Conservation (phyloP, 2,888 invertebrate genomes). For the Doris montereyensis region DNA sequence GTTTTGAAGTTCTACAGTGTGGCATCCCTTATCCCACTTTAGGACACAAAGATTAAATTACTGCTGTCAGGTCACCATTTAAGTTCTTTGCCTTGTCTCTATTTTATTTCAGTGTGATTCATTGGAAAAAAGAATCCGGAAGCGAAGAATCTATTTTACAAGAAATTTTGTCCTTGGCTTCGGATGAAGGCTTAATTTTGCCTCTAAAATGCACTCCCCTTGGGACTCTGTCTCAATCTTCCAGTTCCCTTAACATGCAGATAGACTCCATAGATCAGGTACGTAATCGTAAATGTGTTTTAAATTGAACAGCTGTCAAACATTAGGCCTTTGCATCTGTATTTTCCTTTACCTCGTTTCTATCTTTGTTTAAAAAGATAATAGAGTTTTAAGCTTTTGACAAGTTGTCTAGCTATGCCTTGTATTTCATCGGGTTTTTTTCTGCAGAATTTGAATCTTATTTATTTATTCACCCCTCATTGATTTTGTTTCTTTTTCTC, state of each 20-base stretch:
- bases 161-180: constrained; percentile 62
- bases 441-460: too few relatives aligned
- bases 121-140: constrained; percentile 65
- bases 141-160: constrained; percentile 66
- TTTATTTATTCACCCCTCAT: too few relatives aligned
- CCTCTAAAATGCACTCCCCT: constrained; percentile 53
- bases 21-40: too few relatives aligned
- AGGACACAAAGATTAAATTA: too few relatives aligned
- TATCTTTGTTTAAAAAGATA: not conserved
- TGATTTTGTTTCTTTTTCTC: too few relatives aligned
- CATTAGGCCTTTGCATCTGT: not conserved
- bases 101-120: constrained; percentile 34
- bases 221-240: constrained; percentile 51
- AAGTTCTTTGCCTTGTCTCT: too few relatives aligned
- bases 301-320: not conserved
- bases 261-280: constrained; percentile 62
- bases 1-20: too few relatives aligned
- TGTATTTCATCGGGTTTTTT: too few relatives aligned
- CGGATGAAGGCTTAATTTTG: constrained; percentile 66
- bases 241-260: constrained; percentile 66
- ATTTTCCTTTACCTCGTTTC: not conserved
- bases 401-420: too few relatives aligned
- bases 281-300: constrained; percentile 60
- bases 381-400: too few relatives aligned
- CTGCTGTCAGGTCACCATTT: too few relatives aligned